Base-by-base conservation (phyloP, 2,797 vertebrate species). In the Smutsia gigantea region DNA sequence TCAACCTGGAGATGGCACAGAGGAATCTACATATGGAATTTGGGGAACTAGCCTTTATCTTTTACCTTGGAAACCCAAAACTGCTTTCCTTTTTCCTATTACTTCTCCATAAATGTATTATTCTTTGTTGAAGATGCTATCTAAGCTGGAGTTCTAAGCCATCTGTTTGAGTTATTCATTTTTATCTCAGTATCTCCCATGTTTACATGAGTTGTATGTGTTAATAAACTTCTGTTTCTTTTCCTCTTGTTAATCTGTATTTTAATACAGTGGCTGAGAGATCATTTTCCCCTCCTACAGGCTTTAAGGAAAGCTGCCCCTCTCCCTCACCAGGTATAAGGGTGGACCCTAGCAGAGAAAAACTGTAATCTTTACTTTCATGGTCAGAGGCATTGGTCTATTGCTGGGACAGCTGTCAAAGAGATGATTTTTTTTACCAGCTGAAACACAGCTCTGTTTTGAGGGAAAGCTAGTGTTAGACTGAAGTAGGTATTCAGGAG, bases 311-410 rank as follows among this genome's bases (percentile, higher is more conserved):
- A 63, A 87, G 11, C 4, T 34, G 18, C 57, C 23, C 57, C 3
- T 4, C 18, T 1, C 17, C 6, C 7, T 1, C 7, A 5, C 15
- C 19, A 37, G 2, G 21, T 31, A 4, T 21, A 55, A 46, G 0
- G 31, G 0, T 6, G 5, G 19, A 29, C 21, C 31, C 7, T 2
- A 4, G 9, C 0, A 69, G 46, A 49, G 72, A 37, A 11, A n/a
- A 13, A 78, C 51, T 25, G 34, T 10, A 29, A 19, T 49, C 21
- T 74, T 39, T 68, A 49, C 37, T 61, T 69, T 19, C 66, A 42
- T 19, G 5, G 15, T 12, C 27, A 59, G 7, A n/a, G 25, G 37
- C 51, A 21, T 13, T 42, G 3, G 23, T n/a, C 3, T 0, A 27
- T 4, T 29, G 46, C 3, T 10, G 21, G 27, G 19, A 7, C 3